These are phyloP conservation scores for Eidolon helvum DNA, from an alignment of 2,113 vertebrate species.

Conservation along the genomic window DNA sequence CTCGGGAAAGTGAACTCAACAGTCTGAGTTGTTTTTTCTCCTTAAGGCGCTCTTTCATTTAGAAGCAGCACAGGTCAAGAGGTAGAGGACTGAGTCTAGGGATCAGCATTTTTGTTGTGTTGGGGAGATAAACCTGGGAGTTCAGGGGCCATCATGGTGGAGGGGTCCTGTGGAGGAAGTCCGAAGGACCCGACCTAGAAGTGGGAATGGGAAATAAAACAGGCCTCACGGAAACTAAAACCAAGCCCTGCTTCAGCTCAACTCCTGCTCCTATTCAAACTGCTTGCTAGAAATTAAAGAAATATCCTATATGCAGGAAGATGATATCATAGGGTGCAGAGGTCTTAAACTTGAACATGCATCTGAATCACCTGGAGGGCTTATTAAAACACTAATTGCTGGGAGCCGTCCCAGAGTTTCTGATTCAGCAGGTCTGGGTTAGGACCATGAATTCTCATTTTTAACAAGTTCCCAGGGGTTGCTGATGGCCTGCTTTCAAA, in stretches of 20 bases:
- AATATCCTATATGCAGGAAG: neutral
- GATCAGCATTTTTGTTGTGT: neutral
- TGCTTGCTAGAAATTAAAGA: neutral
- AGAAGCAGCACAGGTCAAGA: neutral
- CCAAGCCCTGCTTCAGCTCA: neutral
- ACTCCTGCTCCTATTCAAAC: neutral
- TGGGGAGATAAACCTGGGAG: neutral
- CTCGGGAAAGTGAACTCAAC: neutral
- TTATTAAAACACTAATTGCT: neutral
- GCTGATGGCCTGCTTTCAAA: neutral
- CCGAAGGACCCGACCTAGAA: neutral
- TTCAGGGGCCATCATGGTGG: neutral
- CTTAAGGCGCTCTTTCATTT: neutral
- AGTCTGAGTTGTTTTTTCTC: neutral
- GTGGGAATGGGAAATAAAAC: neutral
- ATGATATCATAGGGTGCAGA: neutral
- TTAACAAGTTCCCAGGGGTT: neutral
- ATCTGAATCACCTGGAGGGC: neutral
- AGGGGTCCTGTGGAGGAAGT: neutral
- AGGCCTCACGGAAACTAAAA: neutral
- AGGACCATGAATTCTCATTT: neutral
- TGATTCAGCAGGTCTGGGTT: neutral
- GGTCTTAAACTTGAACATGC: neutral
- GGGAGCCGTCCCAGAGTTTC: neutral
- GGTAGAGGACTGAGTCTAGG: neutral